Percentiles rank a stretch among this genome's conserved stretches.
phyloP scores from a whole-genome alignment of 1,140 invertebrate species.

The Bicyclus anynana region DNA sequence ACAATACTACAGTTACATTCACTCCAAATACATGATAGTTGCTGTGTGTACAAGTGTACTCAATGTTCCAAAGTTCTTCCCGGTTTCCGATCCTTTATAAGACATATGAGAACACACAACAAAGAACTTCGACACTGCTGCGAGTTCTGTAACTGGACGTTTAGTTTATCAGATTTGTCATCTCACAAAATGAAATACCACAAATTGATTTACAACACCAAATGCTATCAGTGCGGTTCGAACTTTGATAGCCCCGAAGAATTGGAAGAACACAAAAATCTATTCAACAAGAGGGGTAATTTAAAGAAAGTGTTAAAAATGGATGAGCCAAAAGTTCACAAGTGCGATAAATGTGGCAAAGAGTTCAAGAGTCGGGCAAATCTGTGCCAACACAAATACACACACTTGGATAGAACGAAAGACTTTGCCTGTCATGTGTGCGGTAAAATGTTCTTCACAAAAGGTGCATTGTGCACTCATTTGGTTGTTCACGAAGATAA shows the following conservation, averaged over 20 bases:
- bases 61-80: slow-evolving; percentile 51
- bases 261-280: slow-evolving; percentile 50
- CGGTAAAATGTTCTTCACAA: slow-evolving; percentile 71
- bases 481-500: slow-evolving; percentile 60
- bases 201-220: slow-evolving; percentile 33
- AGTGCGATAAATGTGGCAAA: slow-evolving; percentile 57
- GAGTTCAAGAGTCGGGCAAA: slow-evolving; percentile 62
- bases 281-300: slow-evolving; percentile 39
- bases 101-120: slow-evolving; percentile 53
- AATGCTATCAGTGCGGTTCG: slow-evolving; percentile 53
- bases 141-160: slow-evolving; percentile 59
- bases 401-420: slow-evolving; percentile 55
- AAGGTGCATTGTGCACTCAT: slow-evolving; percentile 60
- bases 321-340: slow-evolving; percentile 37
- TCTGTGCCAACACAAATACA: slow-evolving; percentile 53
- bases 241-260: slow-evolving; percentile 46
- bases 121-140: slow-evolving; percentile 51
- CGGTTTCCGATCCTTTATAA: slow-evolving; percentile 49
- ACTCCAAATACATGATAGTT: slow-evolving; percentile 54
- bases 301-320: slow-evolving; percentile 22
- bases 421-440: slow-evolving; percentile 65
- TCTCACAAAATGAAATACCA: slow-evolving; percentile 48
- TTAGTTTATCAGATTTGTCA: slow-evolving; percentile 40
- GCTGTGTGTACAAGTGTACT: slow-evolving; percentile 57
- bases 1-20: slow-evolving; percentile 55